These are phyloP conservation scores for Thripadectes ignobilis DNA, from an alignment of 2,797 vertebrate genomes.

Conservation along the genomic window DNA sequence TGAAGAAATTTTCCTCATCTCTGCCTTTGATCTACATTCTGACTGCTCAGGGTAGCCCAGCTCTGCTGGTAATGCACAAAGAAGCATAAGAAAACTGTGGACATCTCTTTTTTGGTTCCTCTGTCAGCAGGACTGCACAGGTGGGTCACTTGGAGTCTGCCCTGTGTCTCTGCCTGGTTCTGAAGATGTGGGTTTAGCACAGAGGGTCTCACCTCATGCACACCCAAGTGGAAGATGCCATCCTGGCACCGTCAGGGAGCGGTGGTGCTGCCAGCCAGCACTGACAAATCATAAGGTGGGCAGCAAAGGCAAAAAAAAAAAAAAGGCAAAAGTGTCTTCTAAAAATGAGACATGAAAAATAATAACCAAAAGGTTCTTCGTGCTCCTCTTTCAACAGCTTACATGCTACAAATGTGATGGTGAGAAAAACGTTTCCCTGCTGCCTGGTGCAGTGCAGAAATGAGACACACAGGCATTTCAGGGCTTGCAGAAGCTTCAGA, in stretches of 20 bases:
- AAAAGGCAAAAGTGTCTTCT: background rate
- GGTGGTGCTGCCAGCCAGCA: background rate
- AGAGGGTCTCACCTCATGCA: background rate
- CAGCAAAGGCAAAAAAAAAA: background rate
- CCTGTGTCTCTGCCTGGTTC: background rate
- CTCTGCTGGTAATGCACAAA: background rate
- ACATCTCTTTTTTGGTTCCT: background rate
- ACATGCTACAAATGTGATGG: background rate
- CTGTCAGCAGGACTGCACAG: background rate
- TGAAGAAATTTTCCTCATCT: background rate
- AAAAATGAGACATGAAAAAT: background rate
- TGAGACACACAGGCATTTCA: background rate
- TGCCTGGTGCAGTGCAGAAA: background rate
- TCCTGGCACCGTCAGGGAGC: background rate
- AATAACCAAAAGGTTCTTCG: background rate
- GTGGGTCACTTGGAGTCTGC: background rate
- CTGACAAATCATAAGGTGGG: rapidly evolving
- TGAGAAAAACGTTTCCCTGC: background rate
- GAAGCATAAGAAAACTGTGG: rapidly evolving
- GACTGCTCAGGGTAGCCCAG: background rate
- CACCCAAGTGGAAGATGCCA: background rate
- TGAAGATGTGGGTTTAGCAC: background rate
- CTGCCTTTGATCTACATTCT: background rate
- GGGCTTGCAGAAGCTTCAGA: conserved; percentile 21
- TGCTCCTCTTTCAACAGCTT: background rate